Conservation (phyloP, 1,140 invertebrate species). For the Conopomorpha cramerella region DNA sequence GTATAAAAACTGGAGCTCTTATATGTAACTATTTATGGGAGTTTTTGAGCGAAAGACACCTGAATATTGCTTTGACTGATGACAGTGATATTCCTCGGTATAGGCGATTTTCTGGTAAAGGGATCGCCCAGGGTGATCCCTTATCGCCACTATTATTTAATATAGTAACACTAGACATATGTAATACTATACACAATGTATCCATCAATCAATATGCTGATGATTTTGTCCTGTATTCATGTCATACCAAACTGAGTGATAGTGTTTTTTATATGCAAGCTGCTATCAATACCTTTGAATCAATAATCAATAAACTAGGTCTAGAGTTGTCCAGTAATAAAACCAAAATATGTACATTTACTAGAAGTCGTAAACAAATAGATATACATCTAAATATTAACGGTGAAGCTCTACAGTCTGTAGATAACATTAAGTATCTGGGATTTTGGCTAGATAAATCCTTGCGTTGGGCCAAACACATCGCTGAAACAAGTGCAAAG, state of each 20-base stretch:
- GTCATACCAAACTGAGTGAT: neutral
- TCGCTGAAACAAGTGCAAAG: constrained; percentile 1
- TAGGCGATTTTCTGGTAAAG: neutral
- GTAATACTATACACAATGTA: neutral
- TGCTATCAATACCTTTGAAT: neutral
- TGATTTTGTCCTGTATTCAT: constrained; percentile 2
- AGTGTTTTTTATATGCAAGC: neutral
- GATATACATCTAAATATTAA: neutral
- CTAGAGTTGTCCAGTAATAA: neutral
- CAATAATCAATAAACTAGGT: neutral
- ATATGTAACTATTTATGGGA: constrained; percentile 2
- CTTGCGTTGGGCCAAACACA: neutral
- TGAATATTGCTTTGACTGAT: neutral
- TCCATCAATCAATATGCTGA: constrained; percentile 4
- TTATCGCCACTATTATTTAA: constrained; percentile 4
- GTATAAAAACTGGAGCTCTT: neutral
- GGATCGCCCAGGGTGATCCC: neutral
- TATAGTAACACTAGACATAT: neutral
- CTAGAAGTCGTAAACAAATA: neutral
- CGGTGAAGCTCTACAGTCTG: neutral
- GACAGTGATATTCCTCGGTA: neutral
- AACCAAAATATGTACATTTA: neutral
- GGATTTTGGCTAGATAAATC: constrained; percentile 1
- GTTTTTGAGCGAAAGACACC: neutral
- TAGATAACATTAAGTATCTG: constrained; percentile 2